A percentile compares a stretch with the other conserved stretches of the same genome.
phyloP scores from a whole-genome alignment of 2,797 vertebrate species.

The Urophycis tenuis region DNA sequence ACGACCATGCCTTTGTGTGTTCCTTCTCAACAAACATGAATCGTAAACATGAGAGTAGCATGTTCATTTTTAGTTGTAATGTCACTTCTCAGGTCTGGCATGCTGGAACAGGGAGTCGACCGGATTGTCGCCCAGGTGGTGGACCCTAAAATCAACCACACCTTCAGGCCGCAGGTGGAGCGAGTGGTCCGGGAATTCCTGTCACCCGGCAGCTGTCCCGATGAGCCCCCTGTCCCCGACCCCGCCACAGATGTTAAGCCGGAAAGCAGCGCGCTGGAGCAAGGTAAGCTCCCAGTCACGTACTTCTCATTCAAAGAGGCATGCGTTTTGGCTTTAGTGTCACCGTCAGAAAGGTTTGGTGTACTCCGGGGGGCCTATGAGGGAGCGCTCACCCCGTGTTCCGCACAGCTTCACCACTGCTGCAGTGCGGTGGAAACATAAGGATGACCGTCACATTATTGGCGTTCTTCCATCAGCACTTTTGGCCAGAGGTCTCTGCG shows the following conservation, averaged over 20 bases:
- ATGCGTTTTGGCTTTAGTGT: too few species aligned
- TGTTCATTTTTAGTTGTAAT: neutral
- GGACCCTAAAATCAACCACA: conserved; percentile 97
- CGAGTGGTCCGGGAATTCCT: conserved; percentile 91
- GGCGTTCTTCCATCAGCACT: too few species aligned
- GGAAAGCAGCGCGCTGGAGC: conserved; percentile 65
- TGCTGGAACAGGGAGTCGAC: conserved; percentile 97
- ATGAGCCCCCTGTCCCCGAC: conserved; percentile 59
- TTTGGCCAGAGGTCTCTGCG: too few species aligned
- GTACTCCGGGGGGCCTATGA: too few species aligned
- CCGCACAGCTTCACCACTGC: too few species aligned
- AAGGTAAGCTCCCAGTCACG: conserved; percentile 64
- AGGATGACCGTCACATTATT: neutral
- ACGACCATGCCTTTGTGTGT: neutral
- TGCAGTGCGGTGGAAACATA: neutral
- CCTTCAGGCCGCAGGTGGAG: conserved; percentile 95
- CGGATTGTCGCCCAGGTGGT: conserved; percentile 98
- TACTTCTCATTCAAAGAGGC: neutral
- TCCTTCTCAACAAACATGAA: neutral
- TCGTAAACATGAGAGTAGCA: neutral
- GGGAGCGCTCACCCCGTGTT: too few species aligned
- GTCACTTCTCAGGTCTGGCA: conserved; percentile 81
- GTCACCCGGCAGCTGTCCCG: conserved; percentile 81
- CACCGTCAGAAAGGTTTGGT: too few species aligned
- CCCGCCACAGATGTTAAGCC: conserved; percentile 65